These are phyloP conservation scores for Alsophila aescularia DNA, from an alignment of 2,888 invertebrate genomes.

Conservation along the genomic window DNA sequence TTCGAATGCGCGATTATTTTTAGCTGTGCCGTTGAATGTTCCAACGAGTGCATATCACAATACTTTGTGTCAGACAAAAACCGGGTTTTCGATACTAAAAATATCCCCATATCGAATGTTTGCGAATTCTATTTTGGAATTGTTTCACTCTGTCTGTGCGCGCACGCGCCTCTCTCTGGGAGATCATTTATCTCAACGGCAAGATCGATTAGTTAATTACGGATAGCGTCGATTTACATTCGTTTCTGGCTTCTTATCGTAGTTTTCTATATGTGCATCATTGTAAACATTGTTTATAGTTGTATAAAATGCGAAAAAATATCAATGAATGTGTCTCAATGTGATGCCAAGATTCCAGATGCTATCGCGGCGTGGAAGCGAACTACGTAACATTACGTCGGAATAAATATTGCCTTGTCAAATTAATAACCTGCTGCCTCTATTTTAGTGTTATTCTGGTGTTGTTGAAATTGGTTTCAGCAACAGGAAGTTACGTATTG, in stretches of 20 bases:
- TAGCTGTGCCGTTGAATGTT: conserved; percentile 65
- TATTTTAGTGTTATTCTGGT: conserved; percentile 44
- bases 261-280: conserved; percentile 1
- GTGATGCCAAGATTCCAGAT: conserved; percentile 49
- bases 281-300: conserved; percentile 48
- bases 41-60: conserved; percentile 75
- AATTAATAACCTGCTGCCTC: conserved; percentile 42
- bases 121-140: conserved; percentile 81
- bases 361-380: conserved; percentile 35
- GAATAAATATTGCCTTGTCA: conserved; percentile 44
- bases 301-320: conserved; percentile 26
- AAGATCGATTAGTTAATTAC: conserved; percentile 25
- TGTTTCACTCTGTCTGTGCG: conserved; percentile 55
- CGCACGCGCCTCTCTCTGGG: conserved; percentile 33
- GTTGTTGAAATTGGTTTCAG: conserved; percentile 38
- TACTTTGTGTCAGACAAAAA: conserved; percentile 74
- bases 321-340: conserved; percentile 40
- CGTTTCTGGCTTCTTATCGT: conserved; percentile 27
- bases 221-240: conserved; percentile 27
- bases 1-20: conserved; percentile 64
- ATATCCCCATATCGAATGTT: conserved; percentile 82
- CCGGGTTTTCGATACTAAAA: conserved; percentile 81
- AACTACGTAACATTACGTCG: conserved; percentile 43
- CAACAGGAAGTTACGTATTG: conserved; percentile 55
- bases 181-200: conserved; percentile 17